Percentiles rank a stretch among this genome's conserved stretches.
phyloP scores from a whole-genome alignment of 2,888 invertebrate species.

The Xanthia togata region DNA sequence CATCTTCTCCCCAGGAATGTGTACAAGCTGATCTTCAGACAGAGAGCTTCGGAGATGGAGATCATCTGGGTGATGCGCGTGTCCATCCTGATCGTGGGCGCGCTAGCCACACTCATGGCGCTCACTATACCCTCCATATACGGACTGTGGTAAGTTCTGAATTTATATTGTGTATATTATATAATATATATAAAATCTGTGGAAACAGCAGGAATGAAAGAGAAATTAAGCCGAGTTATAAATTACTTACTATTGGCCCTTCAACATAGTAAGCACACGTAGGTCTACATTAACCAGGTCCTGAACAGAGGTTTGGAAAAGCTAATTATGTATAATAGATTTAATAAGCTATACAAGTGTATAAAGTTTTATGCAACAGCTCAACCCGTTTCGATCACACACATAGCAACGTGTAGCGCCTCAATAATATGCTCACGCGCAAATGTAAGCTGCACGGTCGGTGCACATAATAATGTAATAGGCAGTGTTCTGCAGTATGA shows the following conservation, averaged over 20 bases:
- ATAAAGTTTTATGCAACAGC: background rate
- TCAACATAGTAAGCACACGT: background rate
- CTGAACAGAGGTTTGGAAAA: background rate
- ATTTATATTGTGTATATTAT: background rate
- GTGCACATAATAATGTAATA: background rate
- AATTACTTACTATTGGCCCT: background rate
- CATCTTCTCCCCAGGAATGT: slow-evolving; percentile 93
- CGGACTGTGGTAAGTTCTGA: slow-evolving; percentile 95
- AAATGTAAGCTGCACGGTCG: slow-evolving; percentile 1
- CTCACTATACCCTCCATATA: slow-evolving; percentile 99
- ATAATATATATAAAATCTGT: too few relatives aligned
- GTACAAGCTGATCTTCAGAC: slow-evolving; percentile 98
- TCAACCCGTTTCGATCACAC: background rate
- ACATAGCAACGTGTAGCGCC: background rate
- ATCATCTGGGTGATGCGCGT: slow-evolving; percentile 99
- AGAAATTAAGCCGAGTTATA: background rate
- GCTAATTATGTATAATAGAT: background rate
- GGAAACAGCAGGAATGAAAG: background rate
- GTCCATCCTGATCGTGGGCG: slow-evolving; percentile 97
- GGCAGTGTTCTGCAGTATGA: background rate
- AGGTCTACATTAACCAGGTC: background rate
- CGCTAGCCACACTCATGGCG: slow-evolving; percentile 98
- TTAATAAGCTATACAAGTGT: background rate
- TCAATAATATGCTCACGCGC: background rate
- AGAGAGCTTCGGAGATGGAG: slow-evolving; percentile 99